phyloP scores from a whole-genome alignment of 2,888 invertebrate genomes.

The Baccha elongata region DNA sequence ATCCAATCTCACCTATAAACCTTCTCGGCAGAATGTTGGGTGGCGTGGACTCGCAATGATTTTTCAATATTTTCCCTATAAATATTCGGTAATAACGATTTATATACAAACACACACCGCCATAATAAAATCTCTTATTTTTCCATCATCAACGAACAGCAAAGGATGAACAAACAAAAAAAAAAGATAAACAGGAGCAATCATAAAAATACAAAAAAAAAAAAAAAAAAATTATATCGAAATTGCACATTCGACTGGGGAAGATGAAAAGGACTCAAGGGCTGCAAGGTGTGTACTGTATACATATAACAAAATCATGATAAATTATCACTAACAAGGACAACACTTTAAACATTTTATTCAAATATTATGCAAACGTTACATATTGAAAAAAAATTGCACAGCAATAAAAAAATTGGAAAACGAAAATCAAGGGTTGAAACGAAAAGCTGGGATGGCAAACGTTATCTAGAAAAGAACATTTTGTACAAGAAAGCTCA shows the following conservation, averaged over 20 bases:
- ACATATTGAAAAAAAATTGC: constrained; percentile 62
- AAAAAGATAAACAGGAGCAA: constrained; percentile 36
- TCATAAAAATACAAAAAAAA: constrained; percentile 14
- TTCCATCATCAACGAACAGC: background rate
- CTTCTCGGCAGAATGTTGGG: background rate
- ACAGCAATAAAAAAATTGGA: constrained; percentile 41
- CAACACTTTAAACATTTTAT: constrained; percentile 75
- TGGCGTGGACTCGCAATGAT: constrained; percentile 62
- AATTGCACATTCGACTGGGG: constrained; percentile 60
- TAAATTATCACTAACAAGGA: constrained; percentile 75
- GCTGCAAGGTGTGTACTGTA: background rate
- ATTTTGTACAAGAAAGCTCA: constrained; percentile 27
- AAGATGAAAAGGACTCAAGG: constrained; percentile 1
- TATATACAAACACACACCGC: constrained; percentile 48
- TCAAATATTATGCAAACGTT: constrained; percentile 74
- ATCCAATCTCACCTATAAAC: constrained; percentile 68
- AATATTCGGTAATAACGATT: constrained; percentile 75
- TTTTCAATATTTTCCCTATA: constrained; percentile 75
- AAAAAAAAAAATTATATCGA: constrained; percentile 30
- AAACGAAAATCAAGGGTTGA: constrained; percentile 47
- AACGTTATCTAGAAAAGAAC: constrained; percentile 47
- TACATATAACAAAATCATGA: constrained; percentile 72
- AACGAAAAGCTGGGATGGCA: background rate
- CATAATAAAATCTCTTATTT: constrained; percentile 12
- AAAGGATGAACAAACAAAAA: constrained; percentile 34